phyloP scores from a whole-genome alignment of 2,797 vertebrate species.

The Nyctibius grandis region DNA sequence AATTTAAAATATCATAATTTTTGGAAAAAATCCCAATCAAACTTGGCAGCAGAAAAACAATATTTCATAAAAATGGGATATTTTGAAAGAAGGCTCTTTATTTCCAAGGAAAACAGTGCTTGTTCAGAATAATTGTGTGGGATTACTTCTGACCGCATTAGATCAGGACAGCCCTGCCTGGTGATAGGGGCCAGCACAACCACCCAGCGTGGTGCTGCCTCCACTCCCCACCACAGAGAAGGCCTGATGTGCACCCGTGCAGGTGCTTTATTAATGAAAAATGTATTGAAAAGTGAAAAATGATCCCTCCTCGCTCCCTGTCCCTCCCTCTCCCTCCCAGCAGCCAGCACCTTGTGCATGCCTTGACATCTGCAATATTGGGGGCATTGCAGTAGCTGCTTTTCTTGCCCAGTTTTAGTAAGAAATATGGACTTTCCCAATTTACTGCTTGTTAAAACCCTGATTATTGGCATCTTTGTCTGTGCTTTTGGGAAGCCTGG shows the following conservation, averaged over 20 bases:
- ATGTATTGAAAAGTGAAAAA: neutral
- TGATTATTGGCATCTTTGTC: fast-evolving
- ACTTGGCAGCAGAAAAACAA: neutral
- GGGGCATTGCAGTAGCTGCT: neutral
- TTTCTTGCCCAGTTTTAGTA: neutral
- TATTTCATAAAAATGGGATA: slow-evolving; percentile 34
- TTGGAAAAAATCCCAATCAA: slow-evolving; percentile 8
- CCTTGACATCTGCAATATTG: fast-evolving
- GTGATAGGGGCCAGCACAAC: neutral
- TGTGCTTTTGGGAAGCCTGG: neutral
- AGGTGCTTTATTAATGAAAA: neutral
- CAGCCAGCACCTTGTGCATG: neutral
- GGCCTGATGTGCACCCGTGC: neutral
- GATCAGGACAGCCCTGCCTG: neutral
- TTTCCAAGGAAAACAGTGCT: slow-evolving; percentile 48
- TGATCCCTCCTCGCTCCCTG: neutral
- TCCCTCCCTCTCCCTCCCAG: neutral
- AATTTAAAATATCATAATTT: neutral
- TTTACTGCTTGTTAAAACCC: neutral
- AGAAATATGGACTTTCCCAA: neutral
- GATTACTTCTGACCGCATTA: neutral
- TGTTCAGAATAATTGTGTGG: neutral
- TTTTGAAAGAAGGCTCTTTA: slow-evolving; percentile 23
- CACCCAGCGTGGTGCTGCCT: neutral
- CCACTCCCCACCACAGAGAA: fast-evolving